A percentile compares a stretch with the other conserved stretches of the same genome.
phyloP scores from a whole-genome alignment of 35 echinoderm and acorn worm species.

The Apostichopus parvimensis region DNA sequence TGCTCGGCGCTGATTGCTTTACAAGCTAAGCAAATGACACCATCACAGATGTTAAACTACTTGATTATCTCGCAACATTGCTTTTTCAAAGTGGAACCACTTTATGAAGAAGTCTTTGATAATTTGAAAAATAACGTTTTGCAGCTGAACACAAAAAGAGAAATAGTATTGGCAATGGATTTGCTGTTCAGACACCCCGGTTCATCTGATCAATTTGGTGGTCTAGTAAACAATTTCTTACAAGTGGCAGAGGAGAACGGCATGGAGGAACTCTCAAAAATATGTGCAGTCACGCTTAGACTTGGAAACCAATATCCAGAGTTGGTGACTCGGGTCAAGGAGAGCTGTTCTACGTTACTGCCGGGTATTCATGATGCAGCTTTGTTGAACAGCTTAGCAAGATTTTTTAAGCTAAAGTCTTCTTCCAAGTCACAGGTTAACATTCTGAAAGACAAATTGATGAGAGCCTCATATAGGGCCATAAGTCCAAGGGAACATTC shows the following conservation, averaged over 20 bases:
- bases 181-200: not conserved
- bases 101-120: not conserved
- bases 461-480: not conserved
- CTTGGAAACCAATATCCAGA: conserved; percentile 19
- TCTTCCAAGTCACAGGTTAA: not conserved
- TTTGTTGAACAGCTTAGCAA: conserved; percentile 24
- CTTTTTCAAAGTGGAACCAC: not conserved
- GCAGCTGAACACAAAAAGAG: not conserved
- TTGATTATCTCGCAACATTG: not conserved
- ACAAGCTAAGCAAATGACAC: not conserved
- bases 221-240: not conserved
- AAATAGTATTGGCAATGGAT: not conserved
- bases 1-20: not conserved
- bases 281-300: conserved; percentile 5
- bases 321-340: not conserved
- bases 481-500: conserved; percentile 27
- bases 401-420: not conserved
- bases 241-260: not conserved
- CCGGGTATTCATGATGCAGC: conserved; percentile 21
- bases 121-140: not conserved
- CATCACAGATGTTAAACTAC: not conserved
- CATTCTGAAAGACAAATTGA: conserved; percentile 24
- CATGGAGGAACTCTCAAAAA: conserved; percentile 14
- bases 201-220: not conserved
- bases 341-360: not conserved